Evolutionary conservation across 2,888 invertebrate genomes (phyloP), one percentile per base, ranked within the genome.

Genomic region (Dicyrtoma fusca): DNA sequence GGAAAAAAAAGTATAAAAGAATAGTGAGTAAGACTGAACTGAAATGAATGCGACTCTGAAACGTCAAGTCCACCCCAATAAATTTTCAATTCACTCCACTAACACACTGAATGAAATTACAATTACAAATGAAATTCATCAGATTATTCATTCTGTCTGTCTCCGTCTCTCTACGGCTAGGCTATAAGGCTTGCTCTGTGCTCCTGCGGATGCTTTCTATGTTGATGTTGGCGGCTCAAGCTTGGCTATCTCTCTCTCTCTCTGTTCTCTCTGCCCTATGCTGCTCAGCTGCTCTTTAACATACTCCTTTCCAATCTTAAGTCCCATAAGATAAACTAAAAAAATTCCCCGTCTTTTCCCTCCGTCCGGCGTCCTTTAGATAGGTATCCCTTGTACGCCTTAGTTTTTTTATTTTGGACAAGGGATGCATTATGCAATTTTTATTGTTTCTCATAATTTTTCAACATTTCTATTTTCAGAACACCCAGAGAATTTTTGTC

Each of bases 1-100:
- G 10, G 55, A 53, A 14, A 17, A 53, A 10, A 17, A 53, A 10
- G 11, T 8, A 11, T 4, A 34, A 42, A n/a, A 6, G 8, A 8
- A 62, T 13, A n/a, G 49, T 13, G n/a, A n/a, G n/a, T 25, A 4
- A 59, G 44, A 61, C 21, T 34, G 55, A n/a, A n/a, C n/a, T 34
- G 34, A 34, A 34, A 34, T 34, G 34, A 34, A 34, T 34, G 34
- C 34, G 34, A 34, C 4, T 34, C 8, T 34, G 34, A 57, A 34
- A 34, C 34, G 25, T 26, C 42, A 34, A 49, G n/a, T 14, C n/a
- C 42, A 53, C 53, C 69, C 45, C 42, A 57, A 59, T 59, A 57
- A 69, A 21, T 69, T 55, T 69, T 57, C 69, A 57, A 57, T 59
- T 45, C 59, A 59, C 42, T 45, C 59, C 34, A 57, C 57, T 69